Percentiles rank a stretch among this genome's conserved stretches.
Evolutionary conservation across 53 echinoderm and acorn worm genomes (phyloP).

Genomic region (Hippasteria phrygiana): DNA sequence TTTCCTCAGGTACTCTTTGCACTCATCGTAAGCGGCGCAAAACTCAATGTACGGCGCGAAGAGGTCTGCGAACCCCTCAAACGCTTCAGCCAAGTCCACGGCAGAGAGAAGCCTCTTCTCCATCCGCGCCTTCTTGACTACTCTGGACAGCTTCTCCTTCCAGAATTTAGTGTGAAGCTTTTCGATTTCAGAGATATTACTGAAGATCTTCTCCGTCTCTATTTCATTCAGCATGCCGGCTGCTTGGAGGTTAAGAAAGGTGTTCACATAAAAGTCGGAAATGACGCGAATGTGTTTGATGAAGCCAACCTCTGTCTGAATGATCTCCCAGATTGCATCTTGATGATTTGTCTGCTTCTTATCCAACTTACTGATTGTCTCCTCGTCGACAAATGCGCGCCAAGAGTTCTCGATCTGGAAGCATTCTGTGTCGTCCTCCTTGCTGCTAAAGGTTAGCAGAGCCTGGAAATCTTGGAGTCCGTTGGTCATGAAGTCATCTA

Average conservation of each 20-base stretch:
- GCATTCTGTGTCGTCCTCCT: conserved; percentile 75
- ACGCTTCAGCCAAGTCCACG: conserved; percentile 65
- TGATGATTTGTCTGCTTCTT: conserved; percentile 79
- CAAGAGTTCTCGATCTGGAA: conserved; percentile 53
- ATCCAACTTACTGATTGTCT: conserved; percentile 44
- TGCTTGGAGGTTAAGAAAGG: conserved; percentile 89
- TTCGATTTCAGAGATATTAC: conserved; percentile 86
- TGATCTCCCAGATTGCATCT: conserved; percentile 94
- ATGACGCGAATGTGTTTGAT: conserved; percentile 87
- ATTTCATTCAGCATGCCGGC: conserved; percentile 87
- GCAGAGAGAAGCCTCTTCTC: conserved; percentile 61
- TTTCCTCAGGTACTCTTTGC: conserved; percentile 73
- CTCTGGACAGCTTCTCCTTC: conserved; percentile 76
- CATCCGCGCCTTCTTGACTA: conserved; percentile 59
- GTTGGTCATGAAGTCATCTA: conserved; percentile 74
- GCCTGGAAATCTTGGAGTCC: conserved; percentile 85
- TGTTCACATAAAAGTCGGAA: conserved; percentile 87
- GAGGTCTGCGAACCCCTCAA: conserved; percentile 78
- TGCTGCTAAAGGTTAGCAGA: conserved; percentile 65
- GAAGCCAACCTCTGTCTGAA: conserved; percentile 77
- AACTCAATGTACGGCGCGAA: conserved; percentile 87
- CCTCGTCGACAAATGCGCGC: conserved; percentile 74
- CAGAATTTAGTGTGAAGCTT: conserved; percentile 83
- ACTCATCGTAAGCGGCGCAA: conserved; percentile 79
- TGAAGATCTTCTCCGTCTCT: conserved; percentile 91